Evolutionary conservation across 1,140 invertebrate genomes (phyloP).

Genomic region (Chironomus striatipennis): DNA sequence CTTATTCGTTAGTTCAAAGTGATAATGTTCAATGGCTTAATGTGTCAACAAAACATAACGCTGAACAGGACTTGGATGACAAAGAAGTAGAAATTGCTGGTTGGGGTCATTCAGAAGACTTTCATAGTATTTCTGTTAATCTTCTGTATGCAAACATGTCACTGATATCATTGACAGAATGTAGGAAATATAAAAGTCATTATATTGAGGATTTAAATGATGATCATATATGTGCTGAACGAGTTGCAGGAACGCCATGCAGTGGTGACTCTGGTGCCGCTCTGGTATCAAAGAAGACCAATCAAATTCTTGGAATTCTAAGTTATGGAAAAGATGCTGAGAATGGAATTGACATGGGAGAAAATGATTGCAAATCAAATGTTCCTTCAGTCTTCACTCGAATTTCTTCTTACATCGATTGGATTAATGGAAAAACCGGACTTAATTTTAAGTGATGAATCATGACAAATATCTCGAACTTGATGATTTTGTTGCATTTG

Average conservation of each 20-base stretch:
- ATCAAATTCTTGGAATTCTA: background rate
- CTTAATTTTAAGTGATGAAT: background rate
- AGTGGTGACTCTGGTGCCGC: background rate
- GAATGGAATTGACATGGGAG: background rate
- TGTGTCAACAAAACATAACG: background rate
- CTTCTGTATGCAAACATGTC: background rate
- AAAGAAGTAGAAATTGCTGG: background rate
- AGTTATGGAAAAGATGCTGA: constrained; percentile 1
- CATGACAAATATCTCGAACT: too few relatives aligned
- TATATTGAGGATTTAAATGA: background rate
- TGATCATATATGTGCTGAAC: background rate
- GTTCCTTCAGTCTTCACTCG: background rate
- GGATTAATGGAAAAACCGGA: background rate
- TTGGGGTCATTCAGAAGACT: background rate
- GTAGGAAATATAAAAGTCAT: background rate
- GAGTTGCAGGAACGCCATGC: background rate
- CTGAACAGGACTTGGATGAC: background rate
- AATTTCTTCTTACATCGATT: background rate
- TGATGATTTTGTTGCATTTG: too few relatives aligned
- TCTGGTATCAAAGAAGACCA: background rate
- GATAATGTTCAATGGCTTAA: background rate
- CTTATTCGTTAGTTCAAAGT: background rate
- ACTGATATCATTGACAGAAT: background rate
- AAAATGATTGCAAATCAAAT: background rate
- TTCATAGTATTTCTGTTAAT: background rate